These are phyloP conservation scores for Cavia porcellus DNA, from an alignment of 2,113 vertebrate genomes.

Conservation along the genomic window DNA sequence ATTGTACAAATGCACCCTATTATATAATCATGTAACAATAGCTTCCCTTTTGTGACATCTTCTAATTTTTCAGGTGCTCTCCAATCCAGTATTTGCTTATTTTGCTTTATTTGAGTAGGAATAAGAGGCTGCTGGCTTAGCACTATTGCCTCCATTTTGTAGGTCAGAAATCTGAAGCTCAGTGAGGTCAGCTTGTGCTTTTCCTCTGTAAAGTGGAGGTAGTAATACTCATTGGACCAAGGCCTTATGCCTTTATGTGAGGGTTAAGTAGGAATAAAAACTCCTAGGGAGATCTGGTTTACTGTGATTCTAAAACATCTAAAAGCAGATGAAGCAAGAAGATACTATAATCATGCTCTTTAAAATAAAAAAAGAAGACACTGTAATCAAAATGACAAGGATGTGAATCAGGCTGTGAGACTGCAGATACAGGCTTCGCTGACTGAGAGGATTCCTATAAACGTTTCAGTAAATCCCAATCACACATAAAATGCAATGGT, in stretches of 20 bases:
- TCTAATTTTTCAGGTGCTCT: slow-evolving; percentile 2
- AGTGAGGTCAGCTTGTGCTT: not conserved
- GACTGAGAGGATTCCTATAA: not conserved
- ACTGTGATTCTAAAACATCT: not conserved
- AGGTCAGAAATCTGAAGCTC: not conserved
- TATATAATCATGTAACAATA: not conserved
- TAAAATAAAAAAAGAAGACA: not conserved
- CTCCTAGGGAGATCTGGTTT: not conserved
- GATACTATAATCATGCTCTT: not conserved
- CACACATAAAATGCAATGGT: not conserved
- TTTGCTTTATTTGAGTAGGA: slow-evolving; percentile 6
- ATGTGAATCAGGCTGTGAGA: not conserved
- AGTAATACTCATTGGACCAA: not conserved
- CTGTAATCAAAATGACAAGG: not conserved
- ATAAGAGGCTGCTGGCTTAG: not conserved
- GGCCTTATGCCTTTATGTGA: not conserved
- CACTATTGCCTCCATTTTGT: not conserved
- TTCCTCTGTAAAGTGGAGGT: slow-evolving; percentile 4
- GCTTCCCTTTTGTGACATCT: not conserved
- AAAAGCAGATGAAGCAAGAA: slow-evolving; percentile 18
- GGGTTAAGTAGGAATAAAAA: not conserved
- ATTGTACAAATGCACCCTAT: not conserved
- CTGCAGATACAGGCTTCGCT: not conserved
- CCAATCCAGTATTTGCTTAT: not conserved
- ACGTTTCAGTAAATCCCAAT: not conserved